A percentile compares a stretch with the other conserved stretches of the same genome.
Conservation (phyloP, 2,797 vertebrate species). For the Muscicapa comitata region DNA sequence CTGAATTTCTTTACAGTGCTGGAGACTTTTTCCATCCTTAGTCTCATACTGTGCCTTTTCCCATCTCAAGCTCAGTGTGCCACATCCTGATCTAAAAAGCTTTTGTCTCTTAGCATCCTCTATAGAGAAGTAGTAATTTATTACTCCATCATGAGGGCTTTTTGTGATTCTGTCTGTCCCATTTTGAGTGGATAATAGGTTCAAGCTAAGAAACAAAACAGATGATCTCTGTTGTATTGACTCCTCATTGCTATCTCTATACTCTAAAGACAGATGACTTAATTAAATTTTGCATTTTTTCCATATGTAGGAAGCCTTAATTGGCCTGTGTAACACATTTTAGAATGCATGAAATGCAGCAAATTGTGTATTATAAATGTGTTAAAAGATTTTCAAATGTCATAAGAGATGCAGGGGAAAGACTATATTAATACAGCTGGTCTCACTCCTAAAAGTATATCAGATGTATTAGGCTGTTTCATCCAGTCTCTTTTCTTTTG, state of each 20-base stretch:
- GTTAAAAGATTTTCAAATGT: constrained; percentile 10
- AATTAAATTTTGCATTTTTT: not conserved
- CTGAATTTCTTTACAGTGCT: not conserved
- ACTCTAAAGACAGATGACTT: not conserved
- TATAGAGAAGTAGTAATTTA: not conserved
- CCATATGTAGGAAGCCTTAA: not conserved
- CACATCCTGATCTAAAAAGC: not conserved
- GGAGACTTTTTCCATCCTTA: not conserved
- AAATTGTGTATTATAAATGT: not conserved
- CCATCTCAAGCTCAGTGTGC: not conserved
- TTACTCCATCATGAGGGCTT: not conserved
- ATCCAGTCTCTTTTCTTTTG: not conserved
- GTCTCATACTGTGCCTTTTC: not conserved
- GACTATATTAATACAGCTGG: not conserved
- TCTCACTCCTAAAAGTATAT: not conserved
- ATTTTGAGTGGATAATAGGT: not conserved
- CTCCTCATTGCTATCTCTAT: not conserved
- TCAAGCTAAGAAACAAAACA: not conserved
- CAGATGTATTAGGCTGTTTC: not conserved
- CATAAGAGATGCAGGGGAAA: not conserved
- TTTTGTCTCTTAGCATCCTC: not conserved
- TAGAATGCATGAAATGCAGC: not conserved
- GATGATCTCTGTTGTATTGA: not conserved
- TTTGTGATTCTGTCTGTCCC: not conserved
- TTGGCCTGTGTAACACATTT: not conserved